Base-by-base conservation (phyloP, 2,888 invertebrate species). In the Megaustenia siamemsis region DNA sequence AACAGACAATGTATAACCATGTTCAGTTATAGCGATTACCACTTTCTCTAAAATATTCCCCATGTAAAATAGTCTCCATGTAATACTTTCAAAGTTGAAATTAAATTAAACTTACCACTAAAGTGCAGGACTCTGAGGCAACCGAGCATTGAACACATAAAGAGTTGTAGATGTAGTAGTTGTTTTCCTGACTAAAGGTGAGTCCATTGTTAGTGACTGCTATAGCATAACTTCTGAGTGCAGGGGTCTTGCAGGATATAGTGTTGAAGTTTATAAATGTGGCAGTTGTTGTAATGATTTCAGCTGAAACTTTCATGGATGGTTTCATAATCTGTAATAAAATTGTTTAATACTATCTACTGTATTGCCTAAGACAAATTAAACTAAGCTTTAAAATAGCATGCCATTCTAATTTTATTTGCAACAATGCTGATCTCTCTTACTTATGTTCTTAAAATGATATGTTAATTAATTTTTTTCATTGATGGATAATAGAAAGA, bases 251-350 rank as follows among this genome's bases (percentile, higher is more conserved):
- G 53, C 89, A 89, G 35, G 28, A 15, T 12, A 88, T 75, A 6
- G 87, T 87, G 73, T 87, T 86, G 73, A 86, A 86, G 82, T 88
- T 89, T 56, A 89, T 82, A 63, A 85, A 89, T 15, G 79, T 87
- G 15, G 88, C 89, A 35, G 76, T 43, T 28, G 80, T 53, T 28
- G 78, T 49, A 0, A 79, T 43, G 10, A 49, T 32, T 24, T 68
- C 71, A 15, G 83, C n/a, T 28, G 86, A 85, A 6, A 86, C 82
- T 49, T 45, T 6, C 43, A 82, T 66, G 2, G 82, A 63, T 38
- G 56, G 45, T n/a, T 82, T 45, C 35, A 76, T 32, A 76, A 82
- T 82, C 82, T 82, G 82, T 6, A 66, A 28, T 2, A 28, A 43
- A 28, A 43, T n/a, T n/a, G n/a, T n/a, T n/a, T 49, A 49, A 10